These are phyloP conservation scores for Harpagoxenus sublaevis DNA, from an alignment of 2,888 invertebrate genomes.

Conservation along the genomic window DNA sequence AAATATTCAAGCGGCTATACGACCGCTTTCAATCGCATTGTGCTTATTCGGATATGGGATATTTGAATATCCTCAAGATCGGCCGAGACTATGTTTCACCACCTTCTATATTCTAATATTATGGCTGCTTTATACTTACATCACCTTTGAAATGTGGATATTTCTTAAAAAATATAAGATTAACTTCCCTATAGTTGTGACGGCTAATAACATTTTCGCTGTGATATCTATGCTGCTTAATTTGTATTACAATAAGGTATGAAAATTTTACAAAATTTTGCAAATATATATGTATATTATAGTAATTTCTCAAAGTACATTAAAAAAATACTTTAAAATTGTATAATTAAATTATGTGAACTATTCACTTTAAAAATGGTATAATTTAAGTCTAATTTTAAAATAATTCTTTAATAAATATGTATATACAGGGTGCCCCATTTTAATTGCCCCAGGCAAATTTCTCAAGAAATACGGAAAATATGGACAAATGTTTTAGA, in stretches of 20 bases:
- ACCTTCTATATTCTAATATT: neutral
- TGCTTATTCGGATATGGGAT: neutral
- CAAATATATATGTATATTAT: neutral
- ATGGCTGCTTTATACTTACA: neutral
- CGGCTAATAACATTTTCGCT: neutral
- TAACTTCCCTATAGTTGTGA: neutral
- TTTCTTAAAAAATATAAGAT: neutral
- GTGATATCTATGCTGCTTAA: neutral
- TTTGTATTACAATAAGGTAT: neutral
- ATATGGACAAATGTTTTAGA: no score
- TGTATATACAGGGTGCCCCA: no score
- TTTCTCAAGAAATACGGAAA: no score
- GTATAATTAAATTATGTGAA: neutral
- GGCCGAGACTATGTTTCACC: neutral
- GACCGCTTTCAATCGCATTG: neutral
- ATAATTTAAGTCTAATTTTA: neutral
- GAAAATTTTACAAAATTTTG: neutral
- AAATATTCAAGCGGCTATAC: slow-evolving; percentile 11
- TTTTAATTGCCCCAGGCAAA: no score
- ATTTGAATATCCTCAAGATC: neutral
- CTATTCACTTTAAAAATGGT: neutral
- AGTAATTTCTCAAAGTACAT: neutral
- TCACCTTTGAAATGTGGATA: neutral
- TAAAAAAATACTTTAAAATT: neutral
- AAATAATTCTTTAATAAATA: neutral